These are phyloP conservation scores for Ischnus inquisitorius DNA, from an alignment of 2,888 invertebrate species.

Conservation along the genomic window DNA sequence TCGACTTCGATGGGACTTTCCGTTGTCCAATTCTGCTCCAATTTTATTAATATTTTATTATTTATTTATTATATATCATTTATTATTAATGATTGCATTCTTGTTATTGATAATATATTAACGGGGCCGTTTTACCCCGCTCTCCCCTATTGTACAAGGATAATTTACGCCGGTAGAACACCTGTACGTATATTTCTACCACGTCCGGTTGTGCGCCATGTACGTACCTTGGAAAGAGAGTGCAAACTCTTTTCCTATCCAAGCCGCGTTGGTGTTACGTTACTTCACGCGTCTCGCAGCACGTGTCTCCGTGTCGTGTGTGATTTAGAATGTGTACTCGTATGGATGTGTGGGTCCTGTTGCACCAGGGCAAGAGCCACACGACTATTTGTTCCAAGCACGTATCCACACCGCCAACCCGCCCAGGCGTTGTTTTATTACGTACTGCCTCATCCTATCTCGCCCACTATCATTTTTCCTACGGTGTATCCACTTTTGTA, in stretches of 20 bases:
- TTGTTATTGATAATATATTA: too few species aligned
- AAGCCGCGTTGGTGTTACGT: conserved; percentile 15
- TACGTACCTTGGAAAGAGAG: conserved; percentile 8
- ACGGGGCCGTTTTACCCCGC: too few species aligned
- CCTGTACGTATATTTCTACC: conserved; percentile 24
- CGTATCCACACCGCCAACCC: conserved; percentile 29
- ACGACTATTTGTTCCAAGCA: conserved; percentile 41
- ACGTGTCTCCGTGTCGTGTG: conserved; percentile 23
- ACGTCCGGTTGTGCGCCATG: not conserved
- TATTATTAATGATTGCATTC: too few species aligned
- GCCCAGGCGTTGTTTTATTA: conserved; percentile 36
- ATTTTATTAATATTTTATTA: too few species aligned
- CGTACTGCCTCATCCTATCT: conserved; percentile 6
- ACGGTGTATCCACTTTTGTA: not conserved
- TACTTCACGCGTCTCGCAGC: conserved; percentile 29
- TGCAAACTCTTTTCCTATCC: conserved; percentile 25
- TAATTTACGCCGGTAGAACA: not conserved
- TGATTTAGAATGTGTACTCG: not conserved
- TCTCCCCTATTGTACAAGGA: not conserved
- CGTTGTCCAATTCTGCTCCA: too few species aligned
- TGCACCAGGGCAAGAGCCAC: not conserved
- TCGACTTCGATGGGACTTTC: too few species aligned
- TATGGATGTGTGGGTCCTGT: not conserved
- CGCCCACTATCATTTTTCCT: conserved; percentile 28
- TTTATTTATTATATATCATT: too few species aligned